Evolutionary conservation across 2,797 vertebrate species (phyloP), one percentile per base, ranked within the genome.

Genomic region (Helarctos malayanus): DNA sequence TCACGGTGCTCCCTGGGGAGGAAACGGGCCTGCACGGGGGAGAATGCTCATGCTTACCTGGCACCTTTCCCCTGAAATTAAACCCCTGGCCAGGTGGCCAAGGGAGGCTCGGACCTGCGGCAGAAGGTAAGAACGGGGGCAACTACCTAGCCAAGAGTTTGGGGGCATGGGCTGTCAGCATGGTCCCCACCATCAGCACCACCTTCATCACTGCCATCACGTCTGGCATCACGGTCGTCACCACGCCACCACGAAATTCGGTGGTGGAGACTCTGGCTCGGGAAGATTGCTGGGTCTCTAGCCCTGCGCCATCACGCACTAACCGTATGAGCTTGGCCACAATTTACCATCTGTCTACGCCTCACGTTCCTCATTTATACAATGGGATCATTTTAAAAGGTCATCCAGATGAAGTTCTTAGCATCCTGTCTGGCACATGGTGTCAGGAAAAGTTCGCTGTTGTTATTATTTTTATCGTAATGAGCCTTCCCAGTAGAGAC

Each of bases 171-270:
- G n/a, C 15, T 63, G 41, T 12, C 3, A 19, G 16, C 27, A 38
- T 1, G 15, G 32, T 25, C 16, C 4, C 6, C 38, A 35, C 35
- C 38, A n/a, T 15, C 32, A 38, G 27, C 12, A 57, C 12, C 75
- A 15, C 18, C n/a, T 21, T n/a, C 65, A 5, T n/a, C 52, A 7
- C 6, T 6, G 12, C 41, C 15, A 12, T 21, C 6, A 5, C 6
- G 18, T 29, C 45, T 16, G 4, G 13, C 16, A 0, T 21, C 35
- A 1, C 2, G 16, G 3, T 3, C 0, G 0, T 5, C 75, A 19
- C 19, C 75, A 25, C 7, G 45, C 56, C 49, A 47, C 29, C 29
- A 56, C 19, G 8, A 23, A 45, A 71, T 18, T 8, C 0, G 14
- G 21, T 23, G 16, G 41, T 79, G 7, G 7, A 4, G 68, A 18